Conservation (phyloP, 2,888 invertebrate genomes). For the Drosophila buzzatii region DNA sequence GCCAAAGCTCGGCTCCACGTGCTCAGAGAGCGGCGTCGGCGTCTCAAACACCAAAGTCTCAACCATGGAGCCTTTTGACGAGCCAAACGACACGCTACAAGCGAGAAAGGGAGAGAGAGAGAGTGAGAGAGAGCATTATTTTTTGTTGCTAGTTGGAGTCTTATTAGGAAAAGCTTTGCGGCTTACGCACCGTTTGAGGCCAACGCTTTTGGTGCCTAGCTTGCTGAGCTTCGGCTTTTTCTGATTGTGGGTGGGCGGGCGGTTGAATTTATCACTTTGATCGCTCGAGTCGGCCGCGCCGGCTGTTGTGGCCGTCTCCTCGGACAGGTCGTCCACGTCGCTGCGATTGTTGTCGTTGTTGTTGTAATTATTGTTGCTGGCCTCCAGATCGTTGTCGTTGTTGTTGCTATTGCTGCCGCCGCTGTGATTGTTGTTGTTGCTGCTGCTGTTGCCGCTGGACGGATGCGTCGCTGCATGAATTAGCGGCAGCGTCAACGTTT, state of each 20-base stretch:
- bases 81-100: slow-evolving; percentile 95
- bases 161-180: not conserved
- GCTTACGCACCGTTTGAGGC: slow-evolving; percentile 82
- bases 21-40: slow-evolving; percentile 89
- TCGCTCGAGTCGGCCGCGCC: slow-evolving; percentile 76
- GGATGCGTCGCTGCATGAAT: slow-evolving; percentile 67
- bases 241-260: slow-evolving; percentile 68
- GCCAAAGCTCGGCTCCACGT: slow-evolving; percentile 84
- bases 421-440: slow-evolving; percentile 61
- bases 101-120: not conserved
- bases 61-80: slow-evolving; percentile 97
- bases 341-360: slow-evolving; percentile 48
- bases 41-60: slow-evolving; percentile 96
- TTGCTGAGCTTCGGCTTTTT: slow-evolving; percentile 83
- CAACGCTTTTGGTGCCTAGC: slow-evolving; percentile 83
- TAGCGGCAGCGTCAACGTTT: slow-evolving; percentile 62
- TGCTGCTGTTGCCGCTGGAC: slow-evolving; percentile 70
- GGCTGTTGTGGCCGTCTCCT: slow-evolving; percentile 66
- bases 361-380: slow-evolving; percentile 46
- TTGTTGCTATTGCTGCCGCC: slow-evolving; percentile 35
- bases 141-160: not conserved
- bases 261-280: slow-evolving; percentile 78
- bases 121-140: not conserved
- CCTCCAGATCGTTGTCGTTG: slow-evolving; percentile 58
- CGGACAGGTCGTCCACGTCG: slow-evolving; percentile 65